Conservation (phyloP, 2,888 invertebrate species). For the Leptopterna dolabrata region DNA sequence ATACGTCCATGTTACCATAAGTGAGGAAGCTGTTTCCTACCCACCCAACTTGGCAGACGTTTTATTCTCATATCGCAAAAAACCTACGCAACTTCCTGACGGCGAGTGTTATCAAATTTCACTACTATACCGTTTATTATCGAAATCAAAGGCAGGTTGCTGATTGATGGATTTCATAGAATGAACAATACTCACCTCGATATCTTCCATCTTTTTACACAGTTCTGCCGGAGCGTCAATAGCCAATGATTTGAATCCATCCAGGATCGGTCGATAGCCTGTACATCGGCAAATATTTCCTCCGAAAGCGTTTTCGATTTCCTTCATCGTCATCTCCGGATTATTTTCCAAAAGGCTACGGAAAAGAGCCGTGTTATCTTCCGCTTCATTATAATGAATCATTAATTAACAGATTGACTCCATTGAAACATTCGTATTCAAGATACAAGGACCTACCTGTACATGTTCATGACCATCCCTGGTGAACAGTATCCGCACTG, state of each 20-base stretch:
- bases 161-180: no score
- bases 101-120: no score
- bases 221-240: conserved; percentile 69
- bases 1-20: no score
- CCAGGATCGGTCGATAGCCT: conserved; percentile 81
- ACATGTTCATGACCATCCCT: conserved; percentile 83
- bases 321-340: conserved; percentile 69
- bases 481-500: conserved; percentile 83
- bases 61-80: no score
- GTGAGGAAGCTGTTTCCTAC: no score
- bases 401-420: no score
- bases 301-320: conserved; percentile 77
- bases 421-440: no score
- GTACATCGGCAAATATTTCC: conserved; percentile 82
- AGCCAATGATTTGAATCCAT: conserved; percentile 79
- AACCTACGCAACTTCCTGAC: no score
- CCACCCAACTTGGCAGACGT: no score
- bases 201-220: conserved; percentile 67
- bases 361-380: background rate
- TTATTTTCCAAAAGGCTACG: conserved; percentile 59
- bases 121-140: no score
- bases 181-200: conserved; percentile 64
- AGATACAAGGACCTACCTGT: conserved; percentile 69
- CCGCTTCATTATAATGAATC: no score
- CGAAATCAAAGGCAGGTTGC: no score